A percentile compares a stretch with the other conserved stretches of the same genome.
Evolutionary conservation across 2,797 vertebrate species (phyloP).

Genomic region (Acrossocheilus fasciatus): DNA sequence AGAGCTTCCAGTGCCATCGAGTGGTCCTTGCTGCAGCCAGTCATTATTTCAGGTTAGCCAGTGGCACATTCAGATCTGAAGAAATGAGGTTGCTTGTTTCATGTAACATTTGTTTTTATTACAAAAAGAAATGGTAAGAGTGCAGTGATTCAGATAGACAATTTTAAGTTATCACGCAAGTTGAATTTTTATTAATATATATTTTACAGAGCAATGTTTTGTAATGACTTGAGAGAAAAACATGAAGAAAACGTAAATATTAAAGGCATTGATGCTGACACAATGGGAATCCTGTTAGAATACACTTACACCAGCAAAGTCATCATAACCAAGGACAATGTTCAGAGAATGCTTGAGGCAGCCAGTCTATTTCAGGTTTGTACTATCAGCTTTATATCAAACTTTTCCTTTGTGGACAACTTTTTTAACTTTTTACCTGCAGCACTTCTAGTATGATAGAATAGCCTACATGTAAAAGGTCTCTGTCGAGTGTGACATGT

Average conservation of each 20-base stretch:
- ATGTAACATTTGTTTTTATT: not conserved
- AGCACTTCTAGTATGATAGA: not conserved
- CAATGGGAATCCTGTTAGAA: slow-evolving; percentile 90
- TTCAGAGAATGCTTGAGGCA: slow-evolving; percentile 93
- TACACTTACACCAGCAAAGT: slow-evolving; percentile 96
- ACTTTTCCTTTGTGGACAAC: not conserved
- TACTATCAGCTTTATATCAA: not conserved
- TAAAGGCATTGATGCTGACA: slow-evolving; percentile 89
- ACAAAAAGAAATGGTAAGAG: not conserved
- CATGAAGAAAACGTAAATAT: slow-evolving; percentile 90
- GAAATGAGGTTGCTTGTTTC: not conserved
- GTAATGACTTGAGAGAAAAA: slow-evolving; percentile 93
- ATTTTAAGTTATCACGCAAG: not conserved
- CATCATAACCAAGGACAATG: slow-evolving; percentile 90
- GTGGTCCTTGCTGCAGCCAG: slow-evolving; percentile 94
- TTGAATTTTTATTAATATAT: not conserved
- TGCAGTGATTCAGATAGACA: not conserved
- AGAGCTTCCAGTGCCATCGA: slow-evolving; percentile 91
- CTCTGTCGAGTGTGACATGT: not conserved
- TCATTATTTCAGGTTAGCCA: slow-evolving; percentile 94
- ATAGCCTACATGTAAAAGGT: not conserved
- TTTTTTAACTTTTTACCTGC: not conserved
- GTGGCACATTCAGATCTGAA: not conserved
- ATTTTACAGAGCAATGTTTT: slow-evolving; percentile 93
- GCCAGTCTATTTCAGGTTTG: slow-evolving; percentile 95